Conservation (phyloP, 2,888 invertebrate species). For the Phoronis australis region DNA sequence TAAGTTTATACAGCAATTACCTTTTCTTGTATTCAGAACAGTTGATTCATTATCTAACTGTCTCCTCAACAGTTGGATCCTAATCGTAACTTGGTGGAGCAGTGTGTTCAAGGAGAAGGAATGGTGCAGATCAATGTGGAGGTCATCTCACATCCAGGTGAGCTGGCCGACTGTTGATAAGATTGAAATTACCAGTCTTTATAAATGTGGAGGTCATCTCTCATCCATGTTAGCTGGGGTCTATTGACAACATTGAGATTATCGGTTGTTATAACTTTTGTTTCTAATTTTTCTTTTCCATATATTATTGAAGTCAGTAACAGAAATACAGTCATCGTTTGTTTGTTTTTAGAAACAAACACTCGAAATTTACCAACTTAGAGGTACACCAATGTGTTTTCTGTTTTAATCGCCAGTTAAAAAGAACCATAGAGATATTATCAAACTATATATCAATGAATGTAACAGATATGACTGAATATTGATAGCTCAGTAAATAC, state of each 20-base stretch:
- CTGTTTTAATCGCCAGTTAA: no score
- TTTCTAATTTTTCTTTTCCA: background rate
- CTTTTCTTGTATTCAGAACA: no score
- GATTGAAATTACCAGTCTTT: background rate
- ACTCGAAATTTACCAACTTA: no score
- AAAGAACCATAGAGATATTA: no score
- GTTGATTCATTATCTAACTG: no score
- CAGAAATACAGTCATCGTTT: background rate
- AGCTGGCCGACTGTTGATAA: slow-evolving; percentile 3
- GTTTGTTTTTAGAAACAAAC: no score
- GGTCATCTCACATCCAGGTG: slow-evolving; percentile 61
- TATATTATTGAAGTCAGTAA: background rate
- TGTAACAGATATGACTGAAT: no score
- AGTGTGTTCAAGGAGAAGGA: slow-evolving; percentile 88
- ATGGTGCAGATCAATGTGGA: slow-evolving; percentile 88
- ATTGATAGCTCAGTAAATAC: no score
- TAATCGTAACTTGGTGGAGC: slow-evolving; percentile 84
- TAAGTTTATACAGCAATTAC: no score
- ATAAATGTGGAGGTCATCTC: slow-evolving; percentile 79
- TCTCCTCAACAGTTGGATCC: slow-evolving; percentile 75
- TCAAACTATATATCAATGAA: no score
- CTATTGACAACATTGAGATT: background rate
- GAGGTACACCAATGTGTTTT: no score
- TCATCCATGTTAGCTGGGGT: slow-evolving; percentile 51
- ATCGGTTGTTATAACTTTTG: slow-evolving; percentile 65